phyloP scores from a whole-genome alignment of 2,888 invertebrate species.

The Slavum lentiscoides region DNA sequence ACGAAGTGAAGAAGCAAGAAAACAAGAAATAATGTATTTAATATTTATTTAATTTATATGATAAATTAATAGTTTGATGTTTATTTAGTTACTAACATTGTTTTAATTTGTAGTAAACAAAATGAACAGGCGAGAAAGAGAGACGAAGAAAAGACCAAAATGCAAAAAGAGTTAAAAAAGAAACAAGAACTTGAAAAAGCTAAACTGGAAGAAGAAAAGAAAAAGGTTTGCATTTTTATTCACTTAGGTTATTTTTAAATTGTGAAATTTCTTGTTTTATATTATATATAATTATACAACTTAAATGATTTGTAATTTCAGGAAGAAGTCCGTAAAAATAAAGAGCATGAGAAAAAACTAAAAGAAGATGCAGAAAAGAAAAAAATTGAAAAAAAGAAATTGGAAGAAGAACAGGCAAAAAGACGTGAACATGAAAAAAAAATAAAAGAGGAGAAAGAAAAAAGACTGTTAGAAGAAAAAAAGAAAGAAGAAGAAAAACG shows the following conservation, averaged over 20 bases:
- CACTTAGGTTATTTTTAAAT: not conserved
- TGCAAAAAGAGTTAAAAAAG: conserved; percentile 55
- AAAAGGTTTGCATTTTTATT: conserved; percentile 18
- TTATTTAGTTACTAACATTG: not conserved
- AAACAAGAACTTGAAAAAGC: conserved; percentile 55
- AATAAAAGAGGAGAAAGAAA: conserved; percentile 60
- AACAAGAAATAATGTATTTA: conserved; percentile 43
- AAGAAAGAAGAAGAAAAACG: conserved; percentile 61
- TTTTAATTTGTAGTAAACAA: conserved; percentile 56
- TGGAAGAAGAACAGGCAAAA: conserved; percentile 62
- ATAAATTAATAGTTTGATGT: not conserved
- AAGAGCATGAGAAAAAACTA: conserved; percentile 63
- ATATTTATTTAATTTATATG: conserved; percentile 5
- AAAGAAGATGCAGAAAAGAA: conserved; percentile 64
- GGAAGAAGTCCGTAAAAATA: conserved; percentile 59
- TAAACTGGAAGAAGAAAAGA: conserved; percentile 52
- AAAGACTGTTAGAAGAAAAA: conserved; percentile 61
- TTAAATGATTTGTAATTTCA: conserved; percentile 3
- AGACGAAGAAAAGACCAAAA: conserved; percentile 44
- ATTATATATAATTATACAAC: not conserved
- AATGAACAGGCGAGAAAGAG: conserved; percentile 52
- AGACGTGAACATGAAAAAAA: conserved; percentile 59
- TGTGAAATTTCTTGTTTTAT: not conserved
- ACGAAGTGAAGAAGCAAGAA: conserved; percentile 47
- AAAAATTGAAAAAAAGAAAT: conserved; percentile 63